Base-by-base conservation (phyloP, 2,113 vertebrate species). In the Platichthys flesus region DNA sequence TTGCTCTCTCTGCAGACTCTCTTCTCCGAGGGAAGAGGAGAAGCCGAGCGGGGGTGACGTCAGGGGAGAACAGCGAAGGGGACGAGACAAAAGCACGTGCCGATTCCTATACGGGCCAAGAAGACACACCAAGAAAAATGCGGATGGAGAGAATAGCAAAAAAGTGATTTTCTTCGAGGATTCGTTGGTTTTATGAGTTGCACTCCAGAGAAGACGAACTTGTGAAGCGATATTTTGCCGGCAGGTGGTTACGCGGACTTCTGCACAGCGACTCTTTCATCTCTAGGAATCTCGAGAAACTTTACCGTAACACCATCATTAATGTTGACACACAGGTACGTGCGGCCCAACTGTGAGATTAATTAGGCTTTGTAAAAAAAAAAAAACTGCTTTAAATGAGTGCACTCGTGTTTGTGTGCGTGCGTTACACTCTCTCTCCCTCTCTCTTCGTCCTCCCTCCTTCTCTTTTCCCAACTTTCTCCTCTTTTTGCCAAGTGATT, bases 401-500 rank as follows among this genome's bases (percentile, higher is more conserved):
- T 37, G 54, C 2, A 14, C 20, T 23, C 4, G 8, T 58, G 56
- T 58, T 23, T 31, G 40, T 37, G 42, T 67, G 40, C 28, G 42
- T 71, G 23, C 64, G 28, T 60, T 31, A 31, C 45, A 21, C 37
- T 58, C 45, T 35, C 37, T 58, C 20, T 37, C 16, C 35, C 37
- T 58, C 20, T 47, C 16, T 31, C 16, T 49, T 9, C 16, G n/a
- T 61, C 45, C 55, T 51, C 35, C 51, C 69, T 31, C 31, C 31
- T 4, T 42, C 23, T 72, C 37, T 76, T 63, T 60, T 12, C 23
- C 13, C 31, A 49, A 55, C 47, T 82, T 81, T 67, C 40, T 88
- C 80, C 90, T 14, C 13, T 79, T 93, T 90, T 51, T 79, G 94
- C 90, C 84, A 93, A 69, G 42, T 65, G 88, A 62, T 67, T 67